These are phyloP conservation scores for Gadus macrocephalus DNA, from an alignment of 2,113 vertebrate genomes.

Conservation along the genomic window DNA sequence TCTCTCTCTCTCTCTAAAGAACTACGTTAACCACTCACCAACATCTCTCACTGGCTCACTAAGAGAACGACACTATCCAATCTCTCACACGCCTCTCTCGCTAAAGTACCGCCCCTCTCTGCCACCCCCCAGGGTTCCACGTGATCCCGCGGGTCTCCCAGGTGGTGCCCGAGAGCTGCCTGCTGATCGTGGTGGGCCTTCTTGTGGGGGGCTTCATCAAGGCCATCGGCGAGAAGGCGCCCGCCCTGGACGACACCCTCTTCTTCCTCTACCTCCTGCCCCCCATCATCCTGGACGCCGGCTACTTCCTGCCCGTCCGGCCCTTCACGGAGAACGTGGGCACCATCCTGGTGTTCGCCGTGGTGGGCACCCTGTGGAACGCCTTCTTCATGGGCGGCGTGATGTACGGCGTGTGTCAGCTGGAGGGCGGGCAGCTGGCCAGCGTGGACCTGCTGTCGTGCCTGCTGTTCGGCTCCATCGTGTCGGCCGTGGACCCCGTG, in stretches of 20 bases:
- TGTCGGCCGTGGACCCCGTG: slow-evolving; percentile 94
- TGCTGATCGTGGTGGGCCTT: slow-evolving; percentile 91
- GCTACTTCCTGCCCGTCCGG: slow-evolving; percentile 91
- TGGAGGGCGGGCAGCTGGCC: slow-evolving; percentile 63
- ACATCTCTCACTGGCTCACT: too few relatives aligned
- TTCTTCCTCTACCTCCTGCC: slow-evolving; percentile 97
- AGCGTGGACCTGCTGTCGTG: slow-evolving; percentile 81
- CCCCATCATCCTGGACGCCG: slow-evolving; percentile 94
- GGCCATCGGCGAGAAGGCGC: slow-evolving; percentile 76
- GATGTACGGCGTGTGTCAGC: slow-evolving; percentile 83
- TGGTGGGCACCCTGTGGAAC: slow-evolving; percentile 95
- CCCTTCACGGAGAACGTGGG: slow-evolving; percentile 91
- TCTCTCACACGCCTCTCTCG: too few relatives aligned
- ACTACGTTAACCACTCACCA: too few relatives aligned
- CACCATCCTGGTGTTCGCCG: slow-evolving; percentile 92
- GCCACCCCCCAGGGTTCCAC: slow-evolving; percentile 80
- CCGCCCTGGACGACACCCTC: slow-evolving; percentile 78
- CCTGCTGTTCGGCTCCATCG: slow-evolving; percentile 91
- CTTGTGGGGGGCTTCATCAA: slow-evolving; percentile 89
- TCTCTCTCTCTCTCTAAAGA: too few relatives aligned
- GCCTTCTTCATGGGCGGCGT: slow-evolving; percentile 84
- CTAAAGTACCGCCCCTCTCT: too few relatives aligned
- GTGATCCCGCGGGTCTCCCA: slow-evolving; percentile 82
- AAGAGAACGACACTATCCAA: too few relatives aligned
- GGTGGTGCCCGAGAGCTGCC: slow-evolving; percentile 91